phyloP scores from a whole-genome alignment of 2,888 invertebrate species.

The Tenodera sinensis region DNA sequence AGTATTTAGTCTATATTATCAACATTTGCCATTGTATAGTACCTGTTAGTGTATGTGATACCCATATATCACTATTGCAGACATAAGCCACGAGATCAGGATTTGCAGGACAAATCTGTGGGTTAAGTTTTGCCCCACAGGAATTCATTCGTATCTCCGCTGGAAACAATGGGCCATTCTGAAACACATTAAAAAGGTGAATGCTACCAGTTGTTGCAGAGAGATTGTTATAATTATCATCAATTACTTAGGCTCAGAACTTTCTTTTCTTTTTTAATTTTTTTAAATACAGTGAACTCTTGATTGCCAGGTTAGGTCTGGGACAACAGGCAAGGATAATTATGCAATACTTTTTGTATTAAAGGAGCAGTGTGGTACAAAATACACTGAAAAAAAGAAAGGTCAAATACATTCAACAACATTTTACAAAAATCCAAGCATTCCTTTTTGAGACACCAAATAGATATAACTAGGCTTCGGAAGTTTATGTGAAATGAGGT shows the following conservation, averaged over 20 bases:
- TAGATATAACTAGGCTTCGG: too few relatives aligned
- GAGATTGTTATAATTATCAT: background rate
- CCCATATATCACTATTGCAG: slow-evolving; percentile 87
- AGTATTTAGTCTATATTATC: too few relatives aligned
- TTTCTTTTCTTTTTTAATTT: too few relatives aligned
- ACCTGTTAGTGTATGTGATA: slow-evolving; percentile 60
- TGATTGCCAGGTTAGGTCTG: background rate
- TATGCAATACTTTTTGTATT: too few relatives aligned
- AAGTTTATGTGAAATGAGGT: too few relatives aligned
- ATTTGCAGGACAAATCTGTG: slow-evolving; percentile 78
- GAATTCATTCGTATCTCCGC: slow-evolving; percentile 62
- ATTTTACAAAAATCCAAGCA: too few relatives aligned
- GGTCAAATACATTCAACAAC: too few relatives aligned
- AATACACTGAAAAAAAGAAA: too few relatives aligned
- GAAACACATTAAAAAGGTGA: slow-evolving; percentile 30
- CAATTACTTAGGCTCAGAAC: too few relatives aligned
- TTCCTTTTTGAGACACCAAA: too few relatives aligned
- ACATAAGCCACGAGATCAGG: slow-evolving; percentile 84
- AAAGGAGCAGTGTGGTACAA: too few relatives aligned
- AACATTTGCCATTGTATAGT: slow-evolving; percentile 9
- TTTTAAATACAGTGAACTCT: background rate
- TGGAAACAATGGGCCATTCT: slow-evolving; percentile 63
- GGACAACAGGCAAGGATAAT: too few relatives aligned
- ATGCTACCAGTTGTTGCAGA: background rate
- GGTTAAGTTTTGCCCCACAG: slow-evolving; percentile 69